Evolutionary conservation across 2,888 invertebrate genomes (phyloP).

Genomic region (Agapostemon virescens): DNA sequence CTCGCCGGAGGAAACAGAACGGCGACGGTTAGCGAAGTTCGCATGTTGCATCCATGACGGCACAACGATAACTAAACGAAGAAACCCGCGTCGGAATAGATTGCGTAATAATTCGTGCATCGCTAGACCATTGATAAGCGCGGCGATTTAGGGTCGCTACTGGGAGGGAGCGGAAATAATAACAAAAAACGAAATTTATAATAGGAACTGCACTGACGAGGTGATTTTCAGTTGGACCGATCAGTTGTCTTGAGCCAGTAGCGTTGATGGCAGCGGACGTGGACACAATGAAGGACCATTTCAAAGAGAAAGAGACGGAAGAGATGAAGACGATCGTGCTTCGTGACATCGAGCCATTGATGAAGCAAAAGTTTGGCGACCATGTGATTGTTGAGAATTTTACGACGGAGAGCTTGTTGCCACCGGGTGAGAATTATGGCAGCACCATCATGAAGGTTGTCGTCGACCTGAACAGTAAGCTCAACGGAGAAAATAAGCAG

Average conservation of each 20-base stretch:
- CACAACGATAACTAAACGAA: neutral
- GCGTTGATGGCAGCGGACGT: neutral
- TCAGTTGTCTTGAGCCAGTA: neutral
- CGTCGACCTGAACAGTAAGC: conserved; percentile 56
- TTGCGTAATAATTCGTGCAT: conserved; percentile 7
- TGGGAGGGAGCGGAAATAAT: no score
- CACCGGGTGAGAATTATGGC: conserved; percentile 85
- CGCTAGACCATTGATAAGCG: conserved; percentile 33
- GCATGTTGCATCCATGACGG: neutral
- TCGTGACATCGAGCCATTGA: conserved; percentile 70
- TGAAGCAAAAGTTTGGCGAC: conserved; percentile 65
- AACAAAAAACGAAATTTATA: no score
- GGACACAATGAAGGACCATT: no score
- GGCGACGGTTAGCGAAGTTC: neutral
- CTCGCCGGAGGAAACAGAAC: conserved; percentile 18
- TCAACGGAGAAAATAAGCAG: conserved; percentile 69
- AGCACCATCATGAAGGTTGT: conserved; percentile 82
- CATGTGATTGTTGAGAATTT: conserved; percentile 66
- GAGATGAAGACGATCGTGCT: conserved; percentile 60
- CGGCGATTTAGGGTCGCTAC: neutral
- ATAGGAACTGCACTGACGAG: neutral
- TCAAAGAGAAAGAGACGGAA: neutral
- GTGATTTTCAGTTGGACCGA: neutral
- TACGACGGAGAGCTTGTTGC: conserved; percentile 66
- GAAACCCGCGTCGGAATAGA: neutral